phyloP scores from a whole-genome alignment of 2,797 vertebrate species.

The Propithecus perrieri region DNA sequence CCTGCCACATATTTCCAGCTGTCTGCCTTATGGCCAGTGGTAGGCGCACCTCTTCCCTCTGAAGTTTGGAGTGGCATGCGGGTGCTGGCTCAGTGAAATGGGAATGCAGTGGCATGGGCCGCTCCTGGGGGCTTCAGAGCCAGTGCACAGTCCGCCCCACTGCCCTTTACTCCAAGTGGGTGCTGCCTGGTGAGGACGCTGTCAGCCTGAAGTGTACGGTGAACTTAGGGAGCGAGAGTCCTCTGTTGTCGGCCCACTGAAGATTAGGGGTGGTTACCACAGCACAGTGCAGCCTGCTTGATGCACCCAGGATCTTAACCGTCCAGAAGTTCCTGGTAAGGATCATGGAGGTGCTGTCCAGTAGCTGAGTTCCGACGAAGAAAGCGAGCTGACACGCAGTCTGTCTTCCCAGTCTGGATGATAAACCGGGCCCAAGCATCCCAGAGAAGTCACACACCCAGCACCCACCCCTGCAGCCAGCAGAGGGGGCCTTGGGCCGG shows the following conservation, averaged over 20 bases:
- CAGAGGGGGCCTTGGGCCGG: not conserved
- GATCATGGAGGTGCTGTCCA: accelerated
- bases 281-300: not conserved
- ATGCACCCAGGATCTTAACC: not conserved
- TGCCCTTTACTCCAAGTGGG: too few relatives aligned
- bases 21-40: not conserved
- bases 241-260: not conserved
- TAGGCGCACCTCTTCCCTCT: not conserved
- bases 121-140: not conserved
- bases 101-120: not conserved
- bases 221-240: not conserved
- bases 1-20: not conserved
- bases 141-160: too few relatives aligned
- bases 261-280: not conserved
- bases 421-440: not conserved
- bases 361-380: not conserved
- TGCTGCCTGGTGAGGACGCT: not conserved
- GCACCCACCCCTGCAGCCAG: accelerated
- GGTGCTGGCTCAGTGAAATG: not conserved
- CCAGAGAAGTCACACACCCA: not conserved
- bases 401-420: not conserved
- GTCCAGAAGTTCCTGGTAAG: not conserved
- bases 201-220: not conserved
- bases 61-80: accelerated
- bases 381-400: accelerated